These are phyloP conservation scores for Tachystola acroxantha DNA, from an alignment of 2,888 invertebrate genomes.

Conservation along the genomic window DNA sequence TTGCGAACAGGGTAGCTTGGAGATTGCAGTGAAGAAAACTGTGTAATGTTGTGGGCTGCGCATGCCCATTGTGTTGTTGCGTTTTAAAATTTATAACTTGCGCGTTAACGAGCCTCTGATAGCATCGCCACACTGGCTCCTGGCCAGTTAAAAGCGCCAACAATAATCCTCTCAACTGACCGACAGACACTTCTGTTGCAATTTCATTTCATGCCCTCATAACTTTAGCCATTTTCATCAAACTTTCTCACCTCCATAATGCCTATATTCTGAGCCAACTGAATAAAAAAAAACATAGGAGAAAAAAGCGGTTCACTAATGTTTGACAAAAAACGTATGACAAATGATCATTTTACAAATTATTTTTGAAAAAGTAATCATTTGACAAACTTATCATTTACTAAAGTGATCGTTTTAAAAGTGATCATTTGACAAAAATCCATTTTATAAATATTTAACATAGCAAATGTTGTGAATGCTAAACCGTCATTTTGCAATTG, in stretches of 20 bases:
- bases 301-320: too few relatives aligned
- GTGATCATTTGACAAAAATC: too few relatives aligned
- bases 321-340: too few relatives aligned
- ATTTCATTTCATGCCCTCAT: conserved; percentile 17
- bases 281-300: conserved; percentile 27
- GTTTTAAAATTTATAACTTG: conserved; percentile 59
- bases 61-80: conserved; percentile 48
- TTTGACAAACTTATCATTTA: too few relatives aligned
- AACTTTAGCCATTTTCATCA: background rate
- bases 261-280: conserved; percentile 8
- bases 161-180: conserved; percentile 30
- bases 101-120: conserved; percentile 61
- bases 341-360: too few relatives aligned
- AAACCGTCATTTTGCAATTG: too few relatives aligned
- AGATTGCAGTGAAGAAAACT: conserved; percentile 16
- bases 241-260: conserved; percentile 3
- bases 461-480: too few relatives aligned
- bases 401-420: too few relatives aligned
- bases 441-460: too few relatives aligned
- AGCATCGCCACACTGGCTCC: conserved; percentile 43
- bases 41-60: conserved; percentile 36
- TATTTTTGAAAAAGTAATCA: too few relatives aligned
- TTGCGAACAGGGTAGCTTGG: conserved; percentile 6
- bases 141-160: conserved; percentile 38
- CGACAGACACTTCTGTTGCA: conserved; percentile 20